Conservation (phyloP, 1,140 invertebrate species). For the Cyclina sinensis region DNA sequence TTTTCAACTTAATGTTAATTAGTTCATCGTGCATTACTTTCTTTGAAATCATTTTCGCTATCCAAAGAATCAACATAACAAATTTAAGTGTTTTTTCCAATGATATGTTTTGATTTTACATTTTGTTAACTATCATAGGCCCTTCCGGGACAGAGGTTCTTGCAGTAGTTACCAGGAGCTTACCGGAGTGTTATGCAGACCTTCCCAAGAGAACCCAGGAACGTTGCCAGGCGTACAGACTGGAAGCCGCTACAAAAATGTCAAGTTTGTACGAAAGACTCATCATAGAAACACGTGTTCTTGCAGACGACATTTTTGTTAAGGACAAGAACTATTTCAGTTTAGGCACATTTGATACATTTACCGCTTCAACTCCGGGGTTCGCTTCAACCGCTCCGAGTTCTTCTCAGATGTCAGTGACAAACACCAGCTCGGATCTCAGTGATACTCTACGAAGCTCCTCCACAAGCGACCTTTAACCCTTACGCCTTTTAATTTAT, state of each 20-base stretch:
- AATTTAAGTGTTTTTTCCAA: too few relatives aligned
- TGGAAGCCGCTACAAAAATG: slow-evolving; percentile 50
- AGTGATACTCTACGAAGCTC: background rate
- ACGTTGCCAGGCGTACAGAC: background rate
- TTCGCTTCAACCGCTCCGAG: slow-evolving; percentile 10
- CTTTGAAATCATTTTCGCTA: too few relatives aligned
- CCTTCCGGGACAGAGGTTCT: slow-evolving; percentile 49
- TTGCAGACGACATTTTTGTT: slow-evolving; percentile 60
- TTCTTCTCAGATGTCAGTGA: background rate
- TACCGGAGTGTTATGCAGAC: slow-evolving; percentile 45
- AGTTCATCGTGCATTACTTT: too few relatives aligned
- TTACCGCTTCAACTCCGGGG: background rate
- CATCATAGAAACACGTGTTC: slow-evolving; percentile 8
- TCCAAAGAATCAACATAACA: too few relatives aligned
- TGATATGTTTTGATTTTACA: too few relatives aligned
- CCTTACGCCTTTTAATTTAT: too few relatives aligned
- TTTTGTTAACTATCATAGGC: too few relatives aligned
- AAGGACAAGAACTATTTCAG: slow-evolving; percentile 42
- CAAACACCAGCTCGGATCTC: background rate
- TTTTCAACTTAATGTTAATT: too few relatives aligned
- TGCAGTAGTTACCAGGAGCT: slow-evolving; percentile 10
- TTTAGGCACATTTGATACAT: background rate
- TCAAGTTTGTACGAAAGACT: slow-evolving; percentile 36
- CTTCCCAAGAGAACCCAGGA: slow-evolving; percentile 32
- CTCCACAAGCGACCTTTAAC: background rate